Conservation (phyloP, 2,888 invertebrate genomes). For the Ceriagrion tenellum region DNA sequence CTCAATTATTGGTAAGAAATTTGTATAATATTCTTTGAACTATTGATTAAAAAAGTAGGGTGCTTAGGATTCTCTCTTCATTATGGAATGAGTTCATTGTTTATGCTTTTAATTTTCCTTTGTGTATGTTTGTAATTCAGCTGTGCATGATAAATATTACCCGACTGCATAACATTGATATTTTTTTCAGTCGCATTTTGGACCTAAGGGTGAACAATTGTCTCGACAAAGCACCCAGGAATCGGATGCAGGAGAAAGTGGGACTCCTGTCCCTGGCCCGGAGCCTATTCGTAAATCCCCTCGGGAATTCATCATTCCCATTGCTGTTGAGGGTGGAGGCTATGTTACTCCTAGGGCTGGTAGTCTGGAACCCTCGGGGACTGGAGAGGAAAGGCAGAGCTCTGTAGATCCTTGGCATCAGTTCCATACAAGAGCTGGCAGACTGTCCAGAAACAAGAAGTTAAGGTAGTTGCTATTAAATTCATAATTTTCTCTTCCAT, state of each 20-base stretch:
- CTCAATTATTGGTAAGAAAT: too few relatives aligned
- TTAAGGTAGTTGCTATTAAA: slow-evolving; percentile 72
- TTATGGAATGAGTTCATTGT: too few relatives aligned
- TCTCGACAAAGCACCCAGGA: slow-evolving; percentile 85
- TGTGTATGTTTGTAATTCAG: too few relatives aligned
- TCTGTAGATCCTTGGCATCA: slow-evolving; percentile 80
- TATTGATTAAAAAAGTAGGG: too few relatives aligned
- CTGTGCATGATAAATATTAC: too few relatives aligned
- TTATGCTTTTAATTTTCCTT: too few relatives aligned
- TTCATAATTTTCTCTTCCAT: not conserved
- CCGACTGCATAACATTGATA: not conserved
- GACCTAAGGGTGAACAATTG: slow-evolving; percentile 73
- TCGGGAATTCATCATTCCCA: slow-evolving; percentile 95
- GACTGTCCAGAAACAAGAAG: slow-evolving; percentile 70
- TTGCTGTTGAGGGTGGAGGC: slow-evolving; percentile 94
- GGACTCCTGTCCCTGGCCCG: slow-evolving; percentile 77
- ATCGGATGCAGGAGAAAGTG: slow-evolving; percentile 83
- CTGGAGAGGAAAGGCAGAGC: slow-evolving; percentile 81
- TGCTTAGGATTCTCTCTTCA: too few relatives aligned
- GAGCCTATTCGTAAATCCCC: slow-evolving; percentile 93
- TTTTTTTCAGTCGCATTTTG: slow-evolving; percentile 18
- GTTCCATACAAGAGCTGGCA: slow-evolving; percentile 70
- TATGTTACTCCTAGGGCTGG: slow-evolving; percentile 88
- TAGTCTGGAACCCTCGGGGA: slow-evolving; percentile 85
- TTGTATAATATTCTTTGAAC: too few relatives aligned